phyloP scores from a whole-genome alignment of 2,113 vertebrate genomes.

The Bucco capensis region DNA sequence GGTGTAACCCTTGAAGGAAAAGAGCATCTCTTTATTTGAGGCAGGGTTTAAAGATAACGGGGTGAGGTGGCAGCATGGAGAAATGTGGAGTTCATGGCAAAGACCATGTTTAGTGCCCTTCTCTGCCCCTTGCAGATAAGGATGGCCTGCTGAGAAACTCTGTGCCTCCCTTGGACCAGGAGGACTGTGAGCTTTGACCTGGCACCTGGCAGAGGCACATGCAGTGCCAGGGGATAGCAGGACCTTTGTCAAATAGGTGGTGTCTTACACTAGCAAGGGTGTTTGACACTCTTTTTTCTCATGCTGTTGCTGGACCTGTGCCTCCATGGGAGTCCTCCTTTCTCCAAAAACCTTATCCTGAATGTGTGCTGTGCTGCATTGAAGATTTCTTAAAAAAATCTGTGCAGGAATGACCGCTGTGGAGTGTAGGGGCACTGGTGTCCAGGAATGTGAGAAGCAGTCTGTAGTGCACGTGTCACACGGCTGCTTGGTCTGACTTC shows the following conservation, averaged over 20 bases:
- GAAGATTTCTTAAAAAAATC: not conserved
- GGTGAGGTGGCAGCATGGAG: not conserved
- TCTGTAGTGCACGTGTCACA: not conserved
- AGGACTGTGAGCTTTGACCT: conserved; percentile 26
- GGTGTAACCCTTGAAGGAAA: not conserved
- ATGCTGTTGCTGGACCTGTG: fast-evolving
- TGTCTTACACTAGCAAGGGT: not conserved
- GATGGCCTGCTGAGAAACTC: not conserved
- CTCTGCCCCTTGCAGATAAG: conserved; percentile 25
- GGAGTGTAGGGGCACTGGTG: not conserved
- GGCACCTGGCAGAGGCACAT: not conserved
- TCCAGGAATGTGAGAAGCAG: not conserved
- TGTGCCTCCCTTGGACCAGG: not conserved
- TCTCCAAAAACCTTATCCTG: not conserved
- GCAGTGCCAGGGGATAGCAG: not conserved
- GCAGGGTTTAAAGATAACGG: not conserved
- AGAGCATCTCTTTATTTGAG: not conserved
- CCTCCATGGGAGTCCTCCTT: not conserved
- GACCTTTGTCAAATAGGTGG: not conserved
- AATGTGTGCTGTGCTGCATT: fast-evolving
- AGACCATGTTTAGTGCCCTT: not conserved
- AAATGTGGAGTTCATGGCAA: not conserved
- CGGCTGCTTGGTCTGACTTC: not conserved
- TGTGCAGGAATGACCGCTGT: fast-evolving
- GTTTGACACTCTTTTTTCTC: not conserved